Base-by-base conservation (phyloP, 2,113 vertebrate genomes). In the Paramormyrops kingsleyae region DNA sequence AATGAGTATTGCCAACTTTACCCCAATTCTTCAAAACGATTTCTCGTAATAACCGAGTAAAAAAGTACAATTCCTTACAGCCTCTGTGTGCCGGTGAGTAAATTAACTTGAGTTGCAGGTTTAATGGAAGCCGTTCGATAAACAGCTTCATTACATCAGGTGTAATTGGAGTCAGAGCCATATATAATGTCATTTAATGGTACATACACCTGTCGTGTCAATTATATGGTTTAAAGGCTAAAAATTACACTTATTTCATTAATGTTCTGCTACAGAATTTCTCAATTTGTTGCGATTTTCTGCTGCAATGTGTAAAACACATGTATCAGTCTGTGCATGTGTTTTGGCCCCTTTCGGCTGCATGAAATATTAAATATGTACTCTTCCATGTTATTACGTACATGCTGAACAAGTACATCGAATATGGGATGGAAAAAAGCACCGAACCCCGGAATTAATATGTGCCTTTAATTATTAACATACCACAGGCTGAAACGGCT, bases 171-270 rank as follows among this genome's bases (percentile, higher is more conserved):
- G 17, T 80, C 39, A 80, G 31, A 80, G 74, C 31, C 74, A 80
- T 42, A 80, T 80, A 80, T 39, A 35, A 80, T 80, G 74, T 17
- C 74, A 80, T 80, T 80, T 80, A 80, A 42, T 80, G 74, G 74
- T 80, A 80, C 74, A 42, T 80, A 80, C 74, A 80, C 74, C 74
- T 80, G 74, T 80, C 15, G 35, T 42, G 74, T 39, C 31, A 80
- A 80, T 80, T 80, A 80, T 42, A 80, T 80, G 74, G 74, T 80
- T 80, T 80, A 80, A 80, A 80, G 74, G 31, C 74, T 19, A 80
- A 42, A 80, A 80, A 80, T 39, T 80, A 80, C 74, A 80, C 10
- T 77, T 77, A 42, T 80, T 80, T 80, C 74, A 80, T 80, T 80
- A 80, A 42, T 80, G 74, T 80, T 80, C 13, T 42, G n/a, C 74